phyloP scores from a whole-genome alignment of 1,140 invertebrate genomes.

The Acromyrmex heyeri region DNA sequence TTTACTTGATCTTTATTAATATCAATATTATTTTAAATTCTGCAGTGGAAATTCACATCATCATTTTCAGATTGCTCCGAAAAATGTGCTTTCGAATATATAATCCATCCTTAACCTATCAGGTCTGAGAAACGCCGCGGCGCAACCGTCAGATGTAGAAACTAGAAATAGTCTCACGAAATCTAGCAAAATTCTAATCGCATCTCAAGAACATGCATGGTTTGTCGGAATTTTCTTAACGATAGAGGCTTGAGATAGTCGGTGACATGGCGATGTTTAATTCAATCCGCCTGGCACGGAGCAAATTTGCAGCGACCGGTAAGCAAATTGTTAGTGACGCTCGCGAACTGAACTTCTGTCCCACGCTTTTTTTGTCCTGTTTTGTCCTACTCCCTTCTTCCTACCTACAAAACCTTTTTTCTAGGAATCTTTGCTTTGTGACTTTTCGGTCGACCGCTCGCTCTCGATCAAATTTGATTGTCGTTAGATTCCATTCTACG shows the following conservation, averaged over 20 bases:
- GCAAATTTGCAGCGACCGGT: constrained; percentile 64
- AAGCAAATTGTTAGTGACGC: constrained; percentile 55
- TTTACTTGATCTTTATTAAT: no score
- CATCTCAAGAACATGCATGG: not conserved
- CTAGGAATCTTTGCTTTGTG: not conserved
- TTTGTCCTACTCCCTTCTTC: not conserved
- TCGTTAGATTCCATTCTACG: not conserved
- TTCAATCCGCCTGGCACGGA: constrained; percentile 54
- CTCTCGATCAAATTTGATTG: no score
- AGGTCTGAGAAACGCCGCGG: not conserved
- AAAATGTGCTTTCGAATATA: no score
- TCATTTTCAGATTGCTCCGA: not conserved
- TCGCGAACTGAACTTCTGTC: not conserved
- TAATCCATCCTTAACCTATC: not conserved
- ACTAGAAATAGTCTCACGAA: no score
- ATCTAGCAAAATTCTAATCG: not conserved
- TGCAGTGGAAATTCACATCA: no score
- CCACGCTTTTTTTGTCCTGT: no score
- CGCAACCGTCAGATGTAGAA: not conserved
- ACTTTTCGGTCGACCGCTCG: not conserved
- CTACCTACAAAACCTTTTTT: not conserved
- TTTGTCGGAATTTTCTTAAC: not conserved
- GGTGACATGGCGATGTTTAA: constrained; percentile 69
- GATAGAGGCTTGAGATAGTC: not conserved
- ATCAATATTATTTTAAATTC: not conserved